These are phyloP conservation scores for Oligia strigilis DNA, from an alignment of 2,888 invertebrate species.

Conservation along the genomic window DNA sequence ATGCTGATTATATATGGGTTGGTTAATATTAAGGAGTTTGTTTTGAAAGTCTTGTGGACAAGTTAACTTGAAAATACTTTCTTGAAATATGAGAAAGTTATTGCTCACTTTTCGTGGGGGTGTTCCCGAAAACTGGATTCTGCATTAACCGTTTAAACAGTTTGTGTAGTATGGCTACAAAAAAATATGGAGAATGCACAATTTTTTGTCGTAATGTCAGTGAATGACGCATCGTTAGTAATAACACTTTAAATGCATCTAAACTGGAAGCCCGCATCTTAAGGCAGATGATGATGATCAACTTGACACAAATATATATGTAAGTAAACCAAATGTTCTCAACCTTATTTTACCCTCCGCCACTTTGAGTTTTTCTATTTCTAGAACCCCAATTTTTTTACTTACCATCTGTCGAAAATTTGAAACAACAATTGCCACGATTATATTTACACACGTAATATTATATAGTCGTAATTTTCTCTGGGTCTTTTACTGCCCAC, in stretches of 20 bases:
- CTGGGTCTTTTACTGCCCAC: no score
- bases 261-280: no score
- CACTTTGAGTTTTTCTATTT: no score
- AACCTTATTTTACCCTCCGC: no score
- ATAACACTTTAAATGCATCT: background rate
- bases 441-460: no score
- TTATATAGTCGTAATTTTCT: no score
- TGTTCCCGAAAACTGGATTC: constrained; percentile 4
- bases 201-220: background rate
- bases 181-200: background rate
- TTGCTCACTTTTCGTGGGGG: background rate
- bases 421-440: no score
- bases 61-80: constrained; percentile 20
- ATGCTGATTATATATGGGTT: constrained; percentile 29
- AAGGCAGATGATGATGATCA: background rate
- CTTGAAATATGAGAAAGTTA: constrained; percentile 42
- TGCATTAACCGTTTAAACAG: background rate
- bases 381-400: no score
- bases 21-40: constrained; percentile 39
- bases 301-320: no score
- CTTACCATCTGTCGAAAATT: no score
- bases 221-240: background rate
- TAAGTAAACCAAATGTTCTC: no score
- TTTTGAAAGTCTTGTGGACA: constrained; percentile 47
- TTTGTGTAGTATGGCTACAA: background rate